Evolutionary conservation across 2,797 vertebrate genomes (phyloP).

Genomic region (Coluber constrictor): DNA sequence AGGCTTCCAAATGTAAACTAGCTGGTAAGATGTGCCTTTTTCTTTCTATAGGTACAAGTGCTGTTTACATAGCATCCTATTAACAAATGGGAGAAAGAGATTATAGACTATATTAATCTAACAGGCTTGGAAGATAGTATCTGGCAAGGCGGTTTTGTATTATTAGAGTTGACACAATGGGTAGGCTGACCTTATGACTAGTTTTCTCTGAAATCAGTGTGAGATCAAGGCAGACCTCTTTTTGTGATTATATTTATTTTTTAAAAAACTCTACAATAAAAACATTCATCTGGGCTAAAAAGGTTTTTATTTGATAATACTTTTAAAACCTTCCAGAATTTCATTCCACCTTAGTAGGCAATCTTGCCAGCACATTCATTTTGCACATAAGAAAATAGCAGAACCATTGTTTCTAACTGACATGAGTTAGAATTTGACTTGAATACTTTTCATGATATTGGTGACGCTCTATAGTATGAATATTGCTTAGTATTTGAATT

Average conservation of each 20-base stretch:
- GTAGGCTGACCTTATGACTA: too few relatives aligned
- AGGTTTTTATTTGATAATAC: neutral
- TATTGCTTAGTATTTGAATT: neutral
- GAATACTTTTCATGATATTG: neutral
- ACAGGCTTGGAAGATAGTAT: neutral
- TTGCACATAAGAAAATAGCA: neutral
- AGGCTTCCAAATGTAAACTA: slow-evolving; percentile 85
- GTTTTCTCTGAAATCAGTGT: neutral
- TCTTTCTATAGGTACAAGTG: neutral
- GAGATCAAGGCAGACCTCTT: neutral
- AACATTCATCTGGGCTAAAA: neutral
- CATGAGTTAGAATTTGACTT: neutral
- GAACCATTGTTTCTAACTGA: neutral
- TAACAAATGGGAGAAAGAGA: neutral
- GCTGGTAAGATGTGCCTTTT: slow-evolving; percentile 81
- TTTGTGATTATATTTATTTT: neutral
- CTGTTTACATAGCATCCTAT: neutral
- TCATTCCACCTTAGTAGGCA: too few relatives aligned
- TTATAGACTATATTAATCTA: neutral
- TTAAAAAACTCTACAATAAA: neutral
- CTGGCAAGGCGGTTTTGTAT: neutral
- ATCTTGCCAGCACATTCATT: neutral
- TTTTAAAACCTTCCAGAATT: neutral
- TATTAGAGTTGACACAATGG: too few relatives aligned
- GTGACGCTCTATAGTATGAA: neutral